A percentile compares a stretch with the other conserved stretches of the same genome.
Conservation (phyloP, 2,113 vertebrate species). For the Dryoscopus gambensis region DNA sequence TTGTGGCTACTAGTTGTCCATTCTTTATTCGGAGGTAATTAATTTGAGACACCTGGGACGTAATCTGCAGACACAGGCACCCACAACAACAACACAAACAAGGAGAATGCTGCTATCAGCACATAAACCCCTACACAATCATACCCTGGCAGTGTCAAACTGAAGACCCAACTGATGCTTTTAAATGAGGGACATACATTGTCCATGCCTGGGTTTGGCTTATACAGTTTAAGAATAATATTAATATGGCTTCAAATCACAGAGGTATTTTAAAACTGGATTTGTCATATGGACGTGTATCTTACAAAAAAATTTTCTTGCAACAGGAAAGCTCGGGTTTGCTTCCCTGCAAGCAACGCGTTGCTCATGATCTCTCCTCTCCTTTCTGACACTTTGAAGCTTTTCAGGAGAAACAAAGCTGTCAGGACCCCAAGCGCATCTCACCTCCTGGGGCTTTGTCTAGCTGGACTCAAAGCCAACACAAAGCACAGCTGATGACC, state of each 20-base stretch:
- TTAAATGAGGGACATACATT: not conserved
- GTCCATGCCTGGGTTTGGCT: not conserved
- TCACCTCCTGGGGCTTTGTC: not conserved
- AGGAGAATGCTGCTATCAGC: not conserved
- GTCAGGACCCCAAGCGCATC: not conserved
- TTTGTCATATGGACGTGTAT: rapidly evolving
- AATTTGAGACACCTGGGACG: not conserved
- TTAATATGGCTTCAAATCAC: not conserved
- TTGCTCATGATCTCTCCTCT: not conserved
- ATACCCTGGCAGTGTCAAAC: not conserved
- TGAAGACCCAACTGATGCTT: not conserved
- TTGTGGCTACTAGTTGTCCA: not conserved
- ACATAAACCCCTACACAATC: not conserved
- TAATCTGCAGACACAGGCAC: not conserved
- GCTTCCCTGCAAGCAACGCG: not conserved
- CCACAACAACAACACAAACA: not conserved
- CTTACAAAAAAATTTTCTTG: not conserved
- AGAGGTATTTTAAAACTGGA: not conserved
- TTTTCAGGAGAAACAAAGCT: not conserved
- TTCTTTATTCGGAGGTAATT: not conserved
- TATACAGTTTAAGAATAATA: not conserved
- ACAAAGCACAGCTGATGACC: not conserved
- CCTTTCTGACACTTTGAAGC: not conserved
- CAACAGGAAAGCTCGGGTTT: not conserved
- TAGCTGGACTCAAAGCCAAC: not conserved